A percentile compares a stretch with the other conserved stretches of the same genome.
Conservation (phyloP, 2,888 invertebrate genomes). For the Lottia scabra region DNA sequence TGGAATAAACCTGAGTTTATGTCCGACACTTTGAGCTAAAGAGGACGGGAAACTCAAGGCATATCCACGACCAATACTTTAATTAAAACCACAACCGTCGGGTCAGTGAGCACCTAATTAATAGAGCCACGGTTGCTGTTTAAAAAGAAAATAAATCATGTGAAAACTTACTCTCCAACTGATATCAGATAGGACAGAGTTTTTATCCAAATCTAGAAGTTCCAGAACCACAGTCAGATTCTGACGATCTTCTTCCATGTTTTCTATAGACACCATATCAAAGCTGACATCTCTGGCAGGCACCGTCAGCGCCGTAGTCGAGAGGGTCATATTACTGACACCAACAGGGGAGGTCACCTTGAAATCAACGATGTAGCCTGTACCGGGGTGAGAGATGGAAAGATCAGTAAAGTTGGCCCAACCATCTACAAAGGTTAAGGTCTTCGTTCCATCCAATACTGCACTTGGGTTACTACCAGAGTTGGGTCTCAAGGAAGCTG, state of each 20-base stretch:
- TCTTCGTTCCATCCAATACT: slow-evolving; percentile 44
- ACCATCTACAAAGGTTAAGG: slow-evolving; percentile 47
- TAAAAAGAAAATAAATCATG: background rate
- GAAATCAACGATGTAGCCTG: slow-evolving; percentile 50
- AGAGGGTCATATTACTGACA: background rate
- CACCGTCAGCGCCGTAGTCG: background rate
- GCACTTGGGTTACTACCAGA: slow-evolving; percentile 43
- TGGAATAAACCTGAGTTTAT: too few relatives aligned
- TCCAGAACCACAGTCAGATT: slow-evolving; percentile 15
- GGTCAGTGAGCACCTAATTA: too few relatives aligned
- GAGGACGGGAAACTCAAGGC: too few relatives aligned
- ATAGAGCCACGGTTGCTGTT: too few relatives aligned
- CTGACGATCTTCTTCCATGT: slow-evolving; percentile 3
- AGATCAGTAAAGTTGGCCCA: slow-evolving; percentile 63
- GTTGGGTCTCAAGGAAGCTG: slow-evolving; percentile 39
- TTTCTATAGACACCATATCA: background rate
- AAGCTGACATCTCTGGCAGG: background rate
- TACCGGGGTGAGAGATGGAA: slow-evolving; percentile 52
- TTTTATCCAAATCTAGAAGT: slow-evolving; percentile 21
- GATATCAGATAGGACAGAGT: slow-evolving; percentile 17
- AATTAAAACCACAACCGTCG: too few relatives aligned
- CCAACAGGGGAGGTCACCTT: slow-evolving; percentile 39
- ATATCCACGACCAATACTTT: too few relatives aligned
- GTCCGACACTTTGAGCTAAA: too few relatives aligned
- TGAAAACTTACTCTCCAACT: slow-evolving; percentile 25